Base-by-base conservation (phyloP, 2,888 invertebrate genomes). In the Eustalomyia histrio region DNA sequence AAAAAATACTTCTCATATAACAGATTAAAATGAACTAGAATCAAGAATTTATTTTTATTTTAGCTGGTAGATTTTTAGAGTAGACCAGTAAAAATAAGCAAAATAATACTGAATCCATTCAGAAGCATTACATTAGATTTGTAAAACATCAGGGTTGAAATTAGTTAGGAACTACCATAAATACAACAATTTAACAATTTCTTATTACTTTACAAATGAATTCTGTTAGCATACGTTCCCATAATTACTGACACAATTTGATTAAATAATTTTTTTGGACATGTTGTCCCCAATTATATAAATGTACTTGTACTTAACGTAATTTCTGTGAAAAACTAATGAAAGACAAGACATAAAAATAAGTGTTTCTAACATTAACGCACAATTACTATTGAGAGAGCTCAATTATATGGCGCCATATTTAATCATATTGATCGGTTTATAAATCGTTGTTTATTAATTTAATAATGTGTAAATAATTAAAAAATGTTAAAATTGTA, bases 381-480 rank as follows among this genome's bases (percentile, higher is more conserved):
- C 17, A 52, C 65, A 68, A 68, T 68, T 76, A 68, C 57, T 18
- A 57, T 68, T 55, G 5, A 47, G 29, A 61, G 53, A 18, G 35
- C 55, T 53, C 35, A 64, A 79, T 21, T 12, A 16, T 21, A 33
- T 65, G 79, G 64, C 74, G 73, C 68, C 74, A 60, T 14, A 57
- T 63, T 39, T 55, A 63, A 57, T 61, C 57, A 55, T 53, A 52
- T n/a, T 33, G 47, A 79, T 69, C 43, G 55, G 14, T 79, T 68
- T 61, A 21, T 71, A 75, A 65, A 71, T 47, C 53, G n/a, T 17
- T 18, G n/a, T n/a, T n/a, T n/a, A n/a, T n/a, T n/a, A n/a, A n/a
- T n/a, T n/a, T n/a, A n/a, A n/a, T n/a, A n/a, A n/a, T 29, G 21
- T 55, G 16, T 67, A 16, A 24, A n/a, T 35, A 58, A 16, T n/a